phyloP scores from a whole-genome alignment of 2,113 vertebrate species.

The Garra rufa region DNA sequence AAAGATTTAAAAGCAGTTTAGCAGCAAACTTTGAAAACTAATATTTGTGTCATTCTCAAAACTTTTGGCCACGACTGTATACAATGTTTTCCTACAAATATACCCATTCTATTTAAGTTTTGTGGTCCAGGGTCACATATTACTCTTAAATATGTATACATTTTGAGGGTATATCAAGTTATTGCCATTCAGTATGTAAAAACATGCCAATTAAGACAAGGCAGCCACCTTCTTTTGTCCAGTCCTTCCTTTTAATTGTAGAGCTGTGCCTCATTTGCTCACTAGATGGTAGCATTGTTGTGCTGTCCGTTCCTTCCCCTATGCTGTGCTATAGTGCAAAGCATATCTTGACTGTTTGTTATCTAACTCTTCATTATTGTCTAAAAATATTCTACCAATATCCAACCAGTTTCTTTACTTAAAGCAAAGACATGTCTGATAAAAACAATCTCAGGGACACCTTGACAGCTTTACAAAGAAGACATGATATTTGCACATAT shows the following conservation, averaged over 20 bases:
- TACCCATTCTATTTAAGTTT: too few relatives aligned
- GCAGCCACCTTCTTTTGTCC: too few relatives aligned
- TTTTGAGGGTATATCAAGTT: background rate
- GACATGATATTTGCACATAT: slow-evolving; percentile 43
- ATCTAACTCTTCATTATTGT: background rate
- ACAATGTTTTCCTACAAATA: too few relatives aligned
- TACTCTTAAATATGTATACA: background rate
- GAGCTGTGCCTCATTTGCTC: background rate
- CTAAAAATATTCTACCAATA: background rate
- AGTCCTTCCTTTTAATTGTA: background rate
- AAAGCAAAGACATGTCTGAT: background rate
- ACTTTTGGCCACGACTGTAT: too few relatives aligned
- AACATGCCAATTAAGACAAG: background rate
- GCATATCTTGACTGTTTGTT: background rate
- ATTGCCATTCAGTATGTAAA: background rate
- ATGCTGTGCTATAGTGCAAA: background rate
- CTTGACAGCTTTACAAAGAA: slow-evolving; percentile 37
- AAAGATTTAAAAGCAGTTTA: too few relatives aligned
- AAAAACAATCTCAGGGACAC: background rate
- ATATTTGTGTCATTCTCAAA: too few relatives aligned
- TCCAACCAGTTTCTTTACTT: background rate
- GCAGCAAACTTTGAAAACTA: too few relatives aligned
- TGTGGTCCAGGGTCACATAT: too few relatives aligned
- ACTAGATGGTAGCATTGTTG: slow-evolving; percentile 53
- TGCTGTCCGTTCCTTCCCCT: background rate